Conservation (phyloP, 2,797 vertebrate genomes). For the Dromococcyx pavoninus region DNA sequence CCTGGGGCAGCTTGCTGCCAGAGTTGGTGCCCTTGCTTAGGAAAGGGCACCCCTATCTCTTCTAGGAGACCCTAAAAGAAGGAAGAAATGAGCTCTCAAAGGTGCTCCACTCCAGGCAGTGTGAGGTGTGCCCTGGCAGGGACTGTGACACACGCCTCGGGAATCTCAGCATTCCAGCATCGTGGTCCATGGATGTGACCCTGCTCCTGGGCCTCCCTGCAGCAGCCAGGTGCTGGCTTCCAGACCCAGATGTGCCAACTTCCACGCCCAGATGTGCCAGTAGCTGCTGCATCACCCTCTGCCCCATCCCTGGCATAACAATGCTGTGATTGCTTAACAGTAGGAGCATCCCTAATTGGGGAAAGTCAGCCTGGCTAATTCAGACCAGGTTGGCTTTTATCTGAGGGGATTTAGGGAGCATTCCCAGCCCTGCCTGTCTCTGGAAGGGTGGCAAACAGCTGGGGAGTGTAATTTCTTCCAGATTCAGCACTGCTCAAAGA, state of each 20-base stretch:
- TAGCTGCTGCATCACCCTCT: not conserved
- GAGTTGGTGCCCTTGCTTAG: fast-evolving
- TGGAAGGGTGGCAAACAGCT: slow-evolving; percentile 33
- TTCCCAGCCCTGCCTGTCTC: not conserved
- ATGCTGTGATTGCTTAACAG: not conserved
- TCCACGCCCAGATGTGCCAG: not conserved
- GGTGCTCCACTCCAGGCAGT: not conserved
- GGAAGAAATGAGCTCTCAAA: not conserved
- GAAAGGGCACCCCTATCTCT: not conserved
- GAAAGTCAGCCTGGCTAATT: slow-evolving; percentile 2
- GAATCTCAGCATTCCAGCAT: not conserved
- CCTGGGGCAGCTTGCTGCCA: too few relatives aligned
- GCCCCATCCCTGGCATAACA: not conserved
- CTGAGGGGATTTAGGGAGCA: not conserved
- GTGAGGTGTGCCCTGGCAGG: not conserved
- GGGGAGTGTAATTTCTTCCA: slow-evolving; percentile 50
- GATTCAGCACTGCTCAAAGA: not conserved
- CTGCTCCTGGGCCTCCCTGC: too few relatives aligned
- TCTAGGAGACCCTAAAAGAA: not conserved
- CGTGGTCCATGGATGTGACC: fast-evolving
- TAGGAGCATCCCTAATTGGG: not conserved
- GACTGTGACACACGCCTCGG: fast-evolving
- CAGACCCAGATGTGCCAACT: not conserved
- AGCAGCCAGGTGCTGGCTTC: not conserved
- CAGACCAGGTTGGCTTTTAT: slow-evolving; percentile 14